A percentile compares a stretch with the other conserved stretches of the same genome.
phyloP scores from a whole-genome alignment of 2,113 vertebrate genomes.

The Notiomystis cincta region DNA sequence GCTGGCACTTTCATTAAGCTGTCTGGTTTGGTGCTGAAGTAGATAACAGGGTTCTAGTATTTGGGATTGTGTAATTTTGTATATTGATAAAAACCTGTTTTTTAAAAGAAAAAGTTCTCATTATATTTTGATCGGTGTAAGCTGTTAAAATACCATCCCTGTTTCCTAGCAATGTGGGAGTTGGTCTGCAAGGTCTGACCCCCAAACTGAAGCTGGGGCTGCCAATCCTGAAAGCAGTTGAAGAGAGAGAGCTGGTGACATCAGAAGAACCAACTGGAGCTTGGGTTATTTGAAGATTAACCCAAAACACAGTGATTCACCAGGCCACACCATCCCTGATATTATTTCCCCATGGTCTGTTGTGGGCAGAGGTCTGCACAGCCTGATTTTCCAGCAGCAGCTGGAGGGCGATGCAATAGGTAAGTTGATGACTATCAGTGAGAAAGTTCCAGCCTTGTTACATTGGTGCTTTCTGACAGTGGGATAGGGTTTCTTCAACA shows the following conservation, averaged over 20 bases:
- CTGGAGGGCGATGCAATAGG: fast-evolving
- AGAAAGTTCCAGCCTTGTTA: neutral
- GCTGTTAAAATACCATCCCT: neutral
- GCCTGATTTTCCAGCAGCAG: neutral
- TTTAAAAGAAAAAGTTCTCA: neutral
- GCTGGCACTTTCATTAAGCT: neutral
- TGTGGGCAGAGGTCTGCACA: neutral
- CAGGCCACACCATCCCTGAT: neutral
- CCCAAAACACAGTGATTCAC: neutral
- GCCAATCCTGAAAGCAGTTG: neutral
- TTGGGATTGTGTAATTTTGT: neutral
- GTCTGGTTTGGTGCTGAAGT: neutral
- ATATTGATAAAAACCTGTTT: neutral
- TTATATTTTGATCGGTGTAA: neutral
- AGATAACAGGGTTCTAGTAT: neutral
- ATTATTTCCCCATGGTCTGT: neutral
- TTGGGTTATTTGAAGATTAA: neutral
- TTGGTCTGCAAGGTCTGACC: neutral
- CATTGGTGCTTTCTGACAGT: neutral
- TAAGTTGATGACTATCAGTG: neutral
- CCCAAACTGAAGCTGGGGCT: neutral
- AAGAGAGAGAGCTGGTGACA: neutral
- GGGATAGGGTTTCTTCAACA: neutral
- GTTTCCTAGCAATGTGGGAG: neutral
- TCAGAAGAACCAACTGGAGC: neutral